Conservation (phyloP, 2,888 invertebrate species). For the Lumbricus terrestris region DNA sequence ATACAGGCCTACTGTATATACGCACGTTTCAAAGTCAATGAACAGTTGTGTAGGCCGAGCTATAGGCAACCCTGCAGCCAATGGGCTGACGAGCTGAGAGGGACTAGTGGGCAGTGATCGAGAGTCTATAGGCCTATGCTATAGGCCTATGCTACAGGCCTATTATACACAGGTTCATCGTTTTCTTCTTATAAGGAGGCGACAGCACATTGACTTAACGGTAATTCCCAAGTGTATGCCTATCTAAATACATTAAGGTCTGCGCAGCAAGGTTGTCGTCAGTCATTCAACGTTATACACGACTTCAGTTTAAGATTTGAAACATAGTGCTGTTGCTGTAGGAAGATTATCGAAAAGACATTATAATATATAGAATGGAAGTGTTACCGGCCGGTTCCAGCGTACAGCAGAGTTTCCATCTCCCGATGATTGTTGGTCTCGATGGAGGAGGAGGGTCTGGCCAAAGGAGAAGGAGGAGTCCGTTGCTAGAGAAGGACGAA, state of each 20-base stretch:
- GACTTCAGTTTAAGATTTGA: no score
- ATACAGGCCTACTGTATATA: no score
- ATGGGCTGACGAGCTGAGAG: neutral
- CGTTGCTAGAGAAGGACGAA: neutral
- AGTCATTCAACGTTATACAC: no score
- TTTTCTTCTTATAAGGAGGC: neutral
- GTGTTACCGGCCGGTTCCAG: neutral
- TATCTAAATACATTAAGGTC: no score
- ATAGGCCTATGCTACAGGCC: neutral
- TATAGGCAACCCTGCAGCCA: neutral
- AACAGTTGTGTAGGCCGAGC: conserved; percentile 3
- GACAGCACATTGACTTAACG: neutral
- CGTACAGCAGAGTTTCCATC: neutral
- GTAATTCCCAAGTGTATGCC: neutral
- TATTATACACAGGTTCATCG: neutral
- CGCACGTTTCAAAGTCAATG: neutral
- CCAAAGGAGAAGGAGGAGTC: neutral
- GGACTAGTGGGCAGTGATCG: no score
- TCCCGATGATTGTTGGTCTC: neutral
- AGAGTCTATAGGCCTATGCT: no score
- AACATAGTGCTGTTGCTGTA: neutral
- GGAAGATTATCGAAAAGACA: neutral
- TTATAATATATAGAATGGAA: neutral
- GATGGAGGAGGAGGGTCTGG: neutral
- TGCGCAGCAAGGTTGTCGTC: no score